Conservation (phyloP, 2,888 invertebrate genomes). For the Lasioglossum leucozonium region DNA sequence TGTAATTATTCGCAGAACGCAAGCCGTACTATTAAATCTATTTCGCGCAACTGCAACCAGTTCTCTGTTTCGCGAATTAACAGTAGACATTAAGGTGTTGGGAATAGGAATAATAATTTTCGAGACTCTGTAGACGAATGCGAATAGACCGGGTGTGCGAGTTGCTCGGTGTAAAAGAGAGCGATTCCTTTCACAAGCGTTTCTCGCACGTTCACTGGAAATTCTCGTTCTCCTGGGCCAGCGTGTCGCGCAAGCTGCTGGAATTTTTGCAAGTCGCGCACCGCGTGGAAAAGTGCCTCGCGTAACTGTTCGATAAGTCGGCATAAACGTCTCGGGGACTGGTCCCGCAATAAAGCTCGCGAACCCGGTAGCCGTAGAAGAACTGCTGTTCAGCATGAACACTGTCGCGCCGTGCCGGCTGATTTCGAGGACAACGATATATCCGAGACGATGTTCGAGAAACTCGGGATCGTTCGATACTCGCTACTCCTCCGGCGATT, state of each 20-base stretch:
- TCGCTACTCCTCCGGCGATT: background rate
- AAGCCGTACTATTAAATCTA: background rate
- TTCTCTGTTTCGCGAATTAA: background rate
- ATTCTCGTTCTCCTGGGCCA: background rate
- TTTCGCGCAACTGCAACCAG: background rate
- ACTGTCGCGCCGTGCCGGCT: slow-evolving; percentile 71
- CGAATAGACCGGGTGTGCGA: background rate
- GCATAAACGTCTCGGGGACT: slow-evolving; percentile 14
- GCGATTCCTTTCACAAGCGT: background rate
- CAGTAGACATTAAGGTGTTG: too few species aligned
- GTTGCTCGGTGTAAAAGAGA: background rate
- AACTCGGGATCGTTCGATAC: background rate
- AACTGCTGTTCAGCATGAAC: slow-evolving; percentile 68
- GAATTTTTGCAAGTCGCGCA: slow-evolving; percentile 3
- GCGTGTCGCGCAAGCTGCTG: background rate
- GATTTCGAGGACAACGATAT: slow-evolving; percentile 39
- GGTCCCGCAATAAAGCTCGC: slow-evolving; percentile 33
- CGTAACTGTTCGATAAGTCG: slow-evolving; percentile 34
- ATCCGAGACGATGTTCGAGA: slow-evolving; percentile 28
- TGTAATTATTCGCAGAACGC: background rate
- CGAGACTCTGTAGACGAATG: background rate
- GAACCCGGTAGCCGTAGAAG: slow-evolving; percentile 68
- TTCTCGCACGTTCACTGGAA: background rate
- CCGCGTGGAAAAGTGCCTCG: background rate
- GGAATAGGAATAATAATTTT: too few species aligned